Percentiles rank a stretch among this genome's conserved stretches.
phyloP scores from a whole-genome alignment of 2,113 vertebrate genomes.

The Saccopteryx leptura region DNA sequence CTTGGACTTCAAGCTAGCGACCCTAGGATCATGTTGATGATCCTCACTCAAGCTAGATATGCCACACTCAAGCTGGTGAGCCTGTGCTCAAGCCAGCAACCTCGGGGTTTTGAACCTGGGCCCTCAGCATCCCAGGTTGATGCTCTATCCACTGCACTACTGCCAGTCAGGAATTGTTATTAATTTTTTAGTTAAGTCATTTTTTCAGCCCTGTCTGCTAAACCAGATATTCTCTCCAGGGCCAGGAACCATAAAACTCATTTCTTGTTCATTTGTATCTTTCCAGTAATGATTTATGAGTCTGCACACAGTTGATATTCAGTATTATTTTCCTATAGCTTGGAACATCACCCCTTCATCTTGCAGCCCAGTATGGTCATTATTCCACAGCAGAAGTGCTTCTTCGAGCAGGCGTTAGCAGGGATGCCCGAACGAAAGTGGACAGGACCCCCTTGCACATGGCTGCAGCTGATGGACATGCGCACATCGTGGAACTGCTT shows the following conservation, averaged over 20 bases:
- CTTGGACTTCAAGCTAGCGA: too few relatives aligned
- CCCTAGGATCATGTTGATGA: too few relatives aligned
- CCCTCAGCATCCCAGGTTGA: too few relatives aligned
- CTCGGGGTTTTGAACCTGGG: too few relatives aligned
- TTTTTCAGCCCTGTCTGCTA: conserved; percentile 8
- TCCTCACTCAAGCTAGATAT: too few relatives aligned
- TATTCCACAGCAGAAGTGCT: conserved; percentile 96
- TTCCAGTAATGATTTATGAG: not conserved
- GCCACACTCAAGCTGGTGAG: too few relatives aligned
- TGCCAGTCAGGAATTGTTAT: not conserved
- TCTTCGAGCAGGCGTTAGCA: conserved; percentile 95
- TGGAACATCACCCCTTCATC: conserved; percentile 95
- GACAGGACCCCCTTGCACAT: conserved; percentile 96
- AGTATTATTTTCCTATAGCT: conserved; percentile 86
- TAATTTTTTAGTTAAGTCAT: conserved; percentile 32
- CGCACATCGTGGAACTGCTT: conserved; percentile 93
- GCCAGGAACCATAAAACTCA: not conserved
- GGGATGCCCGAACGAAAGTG: conserved; percentile 97
- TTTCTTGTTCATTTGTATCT: conserved; percentile 25
- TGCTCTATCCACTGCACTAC: too few relatives aligned
- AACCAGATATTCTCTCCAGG: not conserved
- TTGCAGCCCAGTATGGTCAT: conserved; percentile 95
- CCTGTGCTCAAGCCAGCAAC: too few relatives aligned
- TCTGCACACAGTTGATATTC: not conserved
- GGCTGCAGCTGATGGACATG: conserved; percentile 95